Base-by-base conservation (phyloP, 2,888 invertebrate species). In the Tachina fera region DNA sequence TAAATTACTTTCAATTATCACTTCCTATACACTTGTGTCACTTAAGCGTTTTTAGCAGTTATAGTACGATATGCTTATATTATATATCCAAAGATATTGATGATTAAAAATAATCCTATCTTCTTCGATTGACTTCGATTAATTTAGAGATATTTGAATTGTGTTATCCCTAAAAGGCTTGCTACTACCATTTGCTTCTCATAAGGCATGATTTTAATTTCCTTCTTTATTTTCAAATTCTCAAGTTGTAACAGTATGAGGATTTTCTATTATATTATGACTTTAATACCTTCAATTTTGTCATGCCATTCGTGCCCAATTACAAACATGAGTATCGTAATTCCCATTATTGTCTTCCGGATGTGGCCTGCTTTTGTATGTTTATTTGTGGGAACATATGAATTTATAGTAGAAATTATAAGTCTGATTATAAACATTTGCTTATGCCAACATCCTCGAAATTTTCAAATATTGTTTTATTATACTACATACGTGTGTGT, bases 341-440 rank as follows among this genome's bases (percentile, higher is more conserved):
- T 41, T 72, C 11, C 10, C 60, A 76, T 51, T 49, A 22, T 63
- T 43, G 51, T 71, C 41, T 3, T 4, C 56, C 8, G 11, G 19
- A 51, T 60, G 43, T 49, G 51, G 70, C 19, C 22, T 47, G 31
- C 19, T 11, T 16, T 61, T 16, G 11, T 61, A 45, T 47, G 9
- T 22, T 22, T 22, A 47, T 41, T 8, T 56, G n/a, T 45, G 22
- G 47, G 74, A 43, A 60, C 47, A 51, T 75, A 14, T 70, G 77
- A 68, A 79, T 79, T 47, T 68, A 67, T 70, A 45, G 68, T 39
- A 63, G 49, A 67, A 51, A 77, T 83, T 71, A 77, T 71, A 70
- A 51, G 65, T 65, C 71, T 75, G 79, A 83, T 82, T 79, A 79
- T 72, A 82, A 78, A 79, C 75, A 85, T 85, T 85, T 76, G 78